Base-by-base conservation (phyloP, 1,140 invertebrate species). In the Liolophura sinensis region DNA sequence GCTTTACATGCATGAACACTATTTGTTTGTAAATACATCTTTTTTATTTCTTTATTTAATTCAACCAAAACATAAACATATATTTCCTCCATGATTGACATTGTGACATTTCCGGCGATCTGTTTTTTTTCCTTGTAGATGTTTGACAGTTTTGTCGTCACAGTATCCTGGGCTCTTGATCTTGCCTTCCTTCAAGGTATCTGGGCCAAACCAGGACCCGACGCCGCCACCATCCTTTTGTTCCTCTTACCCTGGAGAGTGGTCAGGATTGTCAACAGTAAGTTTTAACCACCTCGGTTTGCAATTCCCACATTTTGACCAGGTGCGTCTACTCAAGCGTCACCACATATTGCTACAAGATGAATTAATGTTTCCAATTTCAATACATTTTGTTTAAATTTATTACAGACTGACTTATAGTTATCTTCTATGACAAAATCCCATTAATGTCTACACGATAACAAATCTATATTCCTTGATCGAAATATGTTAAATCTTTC, bases 181-280 rank as follows among this genome's bases (percentile, higher is more conserved):
- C 69, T 81, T 16, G 76, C 70, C n/a, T 79, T 81, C 48, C 77
- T 70, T 70, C 73, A 81, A 66, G 79, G 79, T 31, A 73, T 81
- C 48, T 79, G 79, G 78, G 75, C 75, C 7, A 72, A 79, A 63
- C 78, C 78, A 1, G 78, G 78, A 52, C 68, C 69, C 9, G 75
- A 81, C 62, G 79, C 78, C 14, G 79, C 79, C 7, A 77, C 74
- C 46, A 75, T 81, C 22, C 71, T 81, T 71, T 76, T 78, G n/a
- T 73, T 75, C 40, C 73, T 81, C 27, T 52, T 81, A 12, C 79
- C 78, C 0, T 81, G 79, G 79, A 74, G 79, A 65, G 78, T 81
- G 14, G 67, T 81, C 48, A 78, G 79, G 71, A 79, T 81, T 59
- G 79, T 81, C 16, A 81, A 79, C 62, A 81, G 79, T 81, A 68